phyloP scores from a whole-genome alignment of 2,797 vertebrate genomes.

The Mus spretus region DNA sequence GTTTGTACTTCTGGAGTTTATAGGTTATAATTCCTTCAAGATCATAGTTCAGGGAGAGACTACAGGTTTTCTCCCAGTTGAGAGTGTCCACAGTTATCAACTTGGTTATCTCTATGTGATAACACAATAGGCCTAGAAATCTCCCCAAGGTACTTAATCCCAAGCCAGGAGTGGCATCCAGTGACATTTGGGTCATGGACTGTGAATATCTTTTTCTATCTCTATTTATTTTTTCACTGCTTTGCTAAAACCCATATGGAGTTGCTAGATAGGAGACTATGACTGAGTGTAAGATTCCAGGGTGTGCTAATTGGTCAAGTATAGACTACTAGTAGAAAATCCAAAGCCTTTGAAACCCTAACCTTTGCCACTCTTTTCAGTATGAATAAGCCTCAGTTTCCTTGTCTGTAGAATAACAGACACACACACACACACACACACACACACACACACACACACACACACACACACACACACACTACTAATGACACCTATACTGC shows the following conservation, averaged over 20 bases:
- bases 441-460: not conserved
- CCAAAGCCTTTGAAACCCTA: not conserved
- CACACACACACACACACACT: not conserved
- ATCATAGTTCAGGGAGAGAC: not conserved
- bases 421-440: not conserved
- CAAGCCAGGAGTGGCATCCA: not conserved
- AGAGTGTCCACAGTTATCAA: not conserved
- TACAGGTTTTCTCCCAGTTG: not conserved
- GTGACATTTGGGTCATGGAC: not conserved
- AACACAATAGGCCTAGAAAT: not conserved
- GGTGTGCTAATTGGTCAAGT: not conserved
- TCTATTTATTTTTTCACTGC: not conserved
- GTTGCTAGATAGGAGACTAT: not conserved
- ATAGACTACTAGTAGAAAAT: not conserved
- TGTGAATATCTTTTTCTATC: not conserved
- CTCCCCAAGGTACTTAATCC: too few relatives aligned
- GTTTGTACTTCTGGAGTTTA: not conserved
- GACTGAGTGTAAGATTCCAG: not conserved
- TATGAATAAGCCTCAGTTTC: not conserved
- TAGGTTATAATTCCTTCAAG: not conserved
- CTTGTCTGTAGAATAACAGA: not conserved
- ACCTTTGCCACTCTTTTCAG: not conserved
- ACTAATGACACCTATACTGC: not conserved
- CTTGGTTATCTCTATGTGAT: not conserved
- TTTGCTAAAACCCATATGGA: not conserved